Conservation (phyloP, 2,797 vertebrate species). For the Lycodopsis pacificus region DNA sequence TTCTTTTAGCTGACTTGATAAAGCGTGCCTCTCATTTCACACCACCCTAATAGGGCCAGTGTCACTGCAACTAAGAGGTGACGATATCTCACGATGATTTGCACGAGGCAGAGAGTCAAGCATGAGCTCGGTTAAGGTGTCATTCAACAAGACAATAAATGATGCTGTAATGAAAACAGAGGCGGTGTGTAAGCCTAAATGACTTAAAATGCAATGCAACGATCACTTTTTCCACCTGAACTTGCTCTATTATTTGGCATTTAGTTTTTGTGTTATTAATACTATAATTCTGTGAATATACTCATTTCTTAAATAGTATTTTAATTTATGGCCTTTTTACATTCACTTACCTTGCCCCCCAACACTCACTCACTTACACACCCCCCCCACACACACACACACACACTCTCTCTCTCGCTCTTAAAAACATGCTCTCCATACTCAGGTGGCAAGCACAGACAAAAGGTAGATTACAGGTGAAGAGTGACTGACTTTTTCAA, state of each 20-base stretch:
- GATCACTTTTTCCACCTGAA: constrained; percentile 54
- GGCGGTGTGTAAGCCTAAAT: constrained; percentile 4
- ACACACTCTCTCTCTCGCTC: not conserved
- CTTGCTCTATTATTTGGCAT: not conserved
- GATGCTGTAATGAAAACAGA: constrained; percentile 49
- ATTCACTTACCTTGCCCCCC: not conserved
- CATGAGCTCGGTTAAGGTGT: constrained; percentile 48
- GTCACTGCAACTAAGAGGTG: constrained; percentile 68
- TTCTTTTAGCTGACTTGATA: constrained; percentile 82
- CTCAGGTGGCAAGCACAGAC: constrained; percentile 42
- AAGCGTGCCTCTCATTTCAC: constrained; percentile 71
- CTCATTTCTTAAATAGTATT: constrained; percentile 4
- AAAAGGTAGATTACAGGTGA: constrained; percentile 59
- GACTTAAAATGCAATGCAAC: constrained; percentile 50
- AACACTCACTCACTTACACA: not conserved
- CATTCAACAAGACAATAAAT: constrained; percentile 49
- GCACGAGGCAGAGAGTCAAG: constrained; percentile 38
- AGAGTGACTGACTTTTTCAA: constrained; percentile 58
- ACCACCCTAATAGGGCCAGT: constrained; percentile 66
- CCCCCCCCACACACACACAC: not conserved
- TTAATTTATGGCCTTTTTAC: not conserved
- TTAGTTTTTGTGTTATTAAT: constrained; percentile 16
- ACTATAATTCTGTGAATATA: not conserved
- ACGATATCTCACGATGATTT: constrained; percentile 70
- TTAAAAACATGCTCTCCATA: constrained; percentile 15